These are phyloP conservation scores for Psittacula derbiana DNA, from an alignment of 2,797 vertebrate genomes.

Conservation along the genomic window DNA sequence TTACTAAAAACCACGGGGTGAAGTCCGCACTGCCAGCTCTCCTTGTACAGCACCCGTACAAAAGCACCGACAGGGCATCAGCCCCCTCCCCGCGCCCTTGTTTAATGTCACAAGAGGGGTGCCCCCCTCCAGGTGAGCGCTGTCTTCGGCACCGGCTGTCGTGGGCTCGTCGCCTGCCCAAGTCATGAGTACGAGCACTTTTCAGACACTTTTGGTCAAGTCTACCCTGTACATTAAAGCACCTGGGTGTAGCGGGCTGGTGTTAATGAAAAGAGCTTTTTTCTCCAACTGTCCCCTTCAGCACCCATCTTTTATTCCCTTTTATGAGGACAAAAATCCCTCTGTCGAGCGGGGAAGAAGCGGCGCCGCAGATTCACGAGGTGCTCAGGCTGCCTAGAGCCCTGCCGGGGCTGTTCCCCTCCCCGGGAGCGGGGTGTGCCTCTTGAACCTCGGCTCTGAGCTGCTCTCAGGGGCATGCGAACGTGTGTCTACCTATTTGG, in stretches of 20 bases:
- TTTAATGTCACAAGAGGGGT: background rate
- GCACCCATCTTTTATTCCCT: background rate
- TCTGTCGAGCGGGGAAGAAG: background rate
- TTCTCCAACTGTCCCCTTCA: background rate
- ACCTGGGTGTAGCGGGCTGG: background rate
- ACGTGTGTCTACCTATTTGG: rapidly evolving
- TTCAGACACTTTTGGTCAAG: background rate
- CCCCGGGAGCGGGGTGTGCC: background rate
- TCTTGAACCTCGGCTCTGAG: background rate
- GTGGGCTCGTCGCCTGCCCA: background rate
- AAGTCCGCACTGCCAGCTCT: rapidly evolving
- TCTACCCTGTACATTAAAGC: background rate
- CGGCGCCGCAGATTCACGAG: background rate
- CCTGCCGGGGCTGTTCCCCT: background rate
- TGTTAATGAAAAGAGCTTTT: background rate
- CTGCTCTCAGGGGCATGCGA: background rate
- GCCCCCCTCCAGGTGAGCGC: rapidly evolving
- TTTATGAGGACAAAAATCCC: background rate
- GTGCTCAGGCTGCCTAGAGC: background rate
- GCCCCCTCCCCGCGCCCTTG: too few species aligned
- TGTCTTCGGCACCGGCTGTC: too few species aligned
- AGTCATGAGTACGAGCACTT: background rate
- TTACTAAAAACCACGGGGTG: rapidly evolving
- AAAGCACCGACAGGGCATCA: too few species aligned
- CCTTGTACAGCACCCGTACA: background rate